Conservation (phyloP, 2,113 vertebrate species). For the Percopsis transmontana region DNA sequence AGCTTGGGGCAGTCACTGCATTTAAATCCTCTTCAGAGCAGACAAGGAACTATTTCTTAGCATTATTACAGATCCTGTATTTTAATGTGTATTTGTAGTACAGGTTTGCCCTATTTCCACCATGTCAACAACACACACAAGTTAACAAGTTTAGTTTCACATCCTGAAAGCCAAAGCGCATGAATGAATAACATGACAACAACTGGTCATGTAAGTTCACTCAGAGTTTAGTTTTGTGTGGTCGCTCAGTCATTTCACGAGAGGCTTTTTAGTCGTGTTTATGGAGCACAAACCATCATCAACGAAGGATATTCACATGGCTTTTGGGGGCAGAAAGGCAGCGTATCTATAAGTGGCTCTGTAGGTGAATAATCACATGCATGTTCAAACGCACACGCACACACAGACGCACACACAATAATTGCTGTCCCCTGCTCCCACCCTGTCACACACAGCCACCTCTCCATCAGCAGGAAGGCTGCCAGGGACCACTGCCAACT, state of each 20-base stretch:
- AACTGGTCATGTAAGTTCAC: neutral
- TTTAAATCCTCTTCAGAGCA: no score
- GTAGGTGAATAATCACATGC: neutral
- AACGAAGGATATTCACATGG: neutral
- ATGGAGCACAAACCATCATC: neutral
- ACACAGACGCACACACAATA: neutral
- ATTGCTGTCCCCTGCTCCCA: neutral
- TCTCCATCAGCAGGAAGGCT: neutral
- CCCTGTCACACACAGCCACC: neutral
- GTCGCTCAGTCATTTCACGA: constrained; percentile 22
- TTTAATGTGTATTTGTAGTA: no score
- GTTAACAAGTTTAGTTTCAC: no score
- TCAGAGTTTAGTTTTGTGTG: constrained; percentile 20
- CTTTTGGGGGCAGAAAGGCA: neutral
- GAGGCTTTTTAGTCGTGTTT: constrained; percentile 29
- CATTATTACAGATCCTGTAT: no score
- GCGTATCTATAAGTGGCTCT: neutral
- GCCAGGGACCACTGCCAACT: neutral
- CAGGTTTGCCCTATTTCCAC: no score
- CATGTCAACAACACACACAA: no score
- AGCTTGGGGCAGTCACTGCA: no score
- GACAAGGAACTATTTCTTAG: no score
- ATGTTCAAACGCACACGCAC: neutral
- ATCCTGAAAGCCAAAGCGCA: no score
- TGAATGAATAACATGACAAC: constrained; percentile 2